Base-by-base conservation (phyloP, 2,113 vertebrate species). In the Sinocyclocheilus grahami region DNA sequence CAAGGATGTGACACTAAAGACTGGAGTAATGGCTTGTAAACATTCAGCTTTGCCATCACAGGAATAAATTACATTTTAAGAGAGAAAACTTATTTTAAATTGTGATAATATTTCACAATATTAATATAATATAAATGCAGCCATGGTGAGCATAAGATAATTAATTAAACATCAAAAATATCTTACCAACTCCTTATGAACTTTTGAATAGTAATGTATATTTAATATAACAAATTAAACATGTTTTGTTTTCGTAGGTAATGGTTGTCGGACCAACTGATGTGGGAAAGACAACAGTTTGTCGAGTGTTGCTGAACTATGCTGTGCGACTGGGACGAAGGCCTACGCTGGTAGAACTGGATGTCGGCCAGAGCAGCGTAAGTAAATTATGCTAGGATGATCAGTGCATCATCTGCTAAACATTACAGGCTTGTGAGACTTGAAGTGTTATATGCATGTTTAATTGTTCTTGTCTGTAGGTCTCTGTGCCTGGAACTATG, bases 211-310 rank as follows among this genome's bases (percentile, higher is more conserved):
- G 16, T 77, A 60, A 5, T 27, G 24, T 55, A 84, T 33, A 2
- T 62, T 3, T 62, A 62, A n/a, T 10, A 62, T 62, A n/a, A 62
- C 0, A 62, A n/a, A 9, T n/a, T 8, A 69, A 67, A 33, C 22
- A 22, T 51, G 12, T 3, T 78, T 11, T 65, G 16, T 60, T 39
- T 8, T 3, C 58, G 79, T 3, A 96, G 95, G 98, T 99, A 87
- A 98, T 99, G 97, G 97, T 99, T 5, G 98, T 98, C 92, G 98
- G 30, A 92, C 98, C 98, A 37, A 97, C 97, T 0, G 98, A 99
- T 24, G 98, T 99, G 89, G 98, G 98, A 75, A 99, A 99, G 90
- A 96, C 97, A 2, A 99, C 98, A 0, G 95, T 98, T 71, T 97
- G 97, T 77, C 95, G 97, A 13, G 76, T 99, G 62, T 93, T 99